phyloP scores from a whole-genome alignment of 2,113 vertebrate genomes.

The Pica pica region DNA sequence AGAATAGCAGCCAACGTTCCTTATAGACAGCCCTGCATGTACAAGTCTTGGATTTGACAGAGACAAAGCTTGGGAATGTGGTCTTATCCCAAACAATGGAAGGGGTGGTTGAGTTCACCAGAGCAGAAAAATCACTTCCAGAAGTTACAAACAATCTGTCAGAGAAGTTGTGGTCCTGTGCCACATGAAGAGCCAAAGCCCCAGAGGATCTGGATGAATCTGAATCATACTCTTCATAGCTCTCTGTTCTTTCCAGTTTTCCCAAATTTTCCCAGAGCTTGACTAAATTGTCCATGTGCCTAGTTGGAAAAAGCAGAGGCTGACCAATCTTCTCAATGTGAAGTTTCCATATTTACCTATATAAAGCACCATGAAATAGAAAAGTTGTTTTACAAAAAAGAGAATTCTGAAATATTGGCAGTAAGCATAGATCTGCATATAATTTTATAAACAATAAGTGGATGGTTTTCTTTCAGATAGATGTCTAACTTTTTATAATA shows the following conservation, averaged over 20 bases:
- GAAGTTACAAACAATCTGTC: neutral
- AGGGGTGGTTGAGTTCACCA: neutral
- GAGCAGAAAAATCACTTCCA: neutral
- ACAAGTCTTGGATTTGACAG: neutral
- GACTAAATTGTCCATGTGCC: constrained; percentile 53
- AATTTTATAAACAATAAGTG: neutral
- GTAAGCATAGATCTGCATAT: neutral
- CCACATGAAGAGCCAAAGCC: neutral
- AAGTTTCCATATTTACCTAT: neutral
- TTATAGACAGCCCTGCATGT: neutral
- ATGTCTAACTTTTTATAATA: neutral
- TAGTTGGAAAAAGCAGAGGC: neutral
- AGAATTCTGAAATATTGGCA: neutral
- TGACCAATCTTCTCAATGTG: neutral
- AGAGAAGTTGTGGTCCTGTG: neutral
- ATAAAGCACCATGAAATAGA: neutral
- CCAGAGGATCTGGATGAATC: constrained; percentile 69
- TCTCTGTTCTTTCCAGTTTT: constrained; percentile 64
- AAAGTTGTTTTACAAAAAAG: neutral
- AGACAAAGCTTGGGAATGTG: neutral
- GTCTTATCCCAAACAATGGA: neutral
- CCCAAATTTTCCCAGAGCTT: constrained; percentile 67
- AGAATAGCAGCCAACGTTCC: neutral
- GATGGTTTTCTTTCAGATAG: neutral
- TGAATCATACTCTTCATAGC: constrained; percentile 66